phyloP scores from a whole-genome alignment of 2,113 vertebrate species.

The Zosterops lateralis region DNA sequence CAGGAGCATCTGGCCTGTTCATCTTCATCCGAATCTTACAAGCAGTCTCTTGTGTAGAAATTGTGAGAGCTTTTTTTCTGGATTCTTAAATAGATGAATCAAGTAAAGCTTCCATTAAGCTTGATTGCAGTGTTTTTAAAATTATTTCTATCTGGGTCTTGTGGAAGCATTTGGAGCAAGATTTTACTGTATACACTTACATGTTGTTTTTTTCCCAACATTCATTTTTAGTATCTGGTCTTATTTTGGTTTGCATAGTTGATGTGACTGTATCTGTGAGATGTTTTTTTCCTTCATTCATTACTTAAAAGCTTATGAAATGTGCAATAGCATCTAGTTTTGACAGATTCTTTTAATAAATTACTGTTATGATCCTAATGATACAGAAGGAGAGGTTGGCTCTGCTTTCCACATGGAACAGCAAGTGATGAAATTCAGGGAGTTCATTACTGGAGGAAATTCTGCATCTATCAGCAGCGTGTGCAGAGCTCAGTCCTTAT shows the following conservation, averaged over 20 bases:
- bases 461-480: neutral
- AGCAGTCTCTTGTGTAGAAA: neutral
- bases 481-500: neutral
- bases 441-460: neutral
- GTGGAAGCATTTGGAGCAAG: neutral
- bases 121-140: slow-evolving; percentile 20
- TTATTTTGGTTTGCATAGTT: neutral
- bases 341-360: neutral
- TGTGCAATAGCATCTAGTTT: neutral
- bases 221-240: neutral
- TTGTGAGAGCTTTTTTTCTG: neutral
- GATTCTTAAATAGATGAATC: neutral
- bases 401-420: neutral
- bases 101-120: neutral
- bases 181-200: neutral
- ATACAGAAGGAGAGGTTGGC: neutral
- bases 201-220: neutral
- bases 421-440: neutral
- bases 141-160: neutral
- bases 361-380: neutral
- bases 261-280: neutral
- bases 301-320: slow-evolving; percentile 20
- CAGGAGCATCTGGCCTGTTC: slow-evolving; percentile 19
- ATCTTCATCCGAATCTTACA: neutral
- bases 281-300: neutral